These are phyloP conservation scores for Fukomys damarensis DNA, from an alignment of 2,113 vertebrate genomes.

Conservation along the genomic window DNA sequence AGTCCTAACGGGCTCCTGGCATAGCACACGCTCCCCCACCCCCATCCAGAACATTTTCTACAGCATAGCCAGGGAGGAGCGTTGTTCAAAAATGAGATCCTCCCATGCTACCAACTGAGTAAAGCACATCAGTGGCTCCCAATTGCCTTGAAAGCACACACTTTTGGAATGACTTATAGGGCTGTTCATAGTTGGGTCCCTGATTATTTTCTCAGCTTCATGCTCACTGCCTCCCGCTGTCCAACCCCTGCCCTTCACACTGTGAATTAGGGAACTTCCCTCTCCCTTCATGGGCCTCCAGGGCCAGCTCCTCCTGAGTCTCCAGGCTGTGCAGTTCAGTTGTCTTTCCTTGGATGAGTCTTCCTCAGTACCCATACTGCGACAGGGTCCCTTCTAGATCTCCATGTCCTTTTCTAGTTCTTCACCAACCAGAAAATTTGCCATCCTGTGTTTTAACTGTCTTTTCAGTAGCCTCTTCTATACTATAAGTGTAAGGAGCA, in stretches of 20 bases:
- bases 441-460: not conserved
- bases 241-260: not conserved
- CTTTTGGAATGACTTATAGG: not conserved
- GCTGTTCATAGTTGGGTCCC: not conserved
- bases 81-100: not conserved
- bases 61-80: rapidly evolving
- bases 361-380: not conserved
- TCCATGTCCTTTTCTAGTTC: not conserved
- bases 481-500: not conserved
- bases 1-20: not conserved
- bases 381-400: too few species aligned
- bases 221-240: not conserved
- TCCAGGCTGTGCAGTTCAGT: not conserved
- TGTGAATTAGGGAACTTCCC: not conserved
- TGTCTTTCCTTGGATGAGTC: not conserved
- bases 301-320: not conserved
- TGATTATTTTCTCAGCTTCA: not conserved
- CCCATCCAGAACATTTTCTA: not conserved
- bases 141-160: not conserved
- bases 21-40: rapidly evolving
- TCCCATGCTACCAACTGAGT: not conserved
- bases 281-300: not conserved
- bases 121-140: not conserved
- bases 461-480: not conserved
- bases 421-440: not conserved